phyloP scores from a whole-genome alignment of 2,888 invertebrate genomes.

The Sinodicranocentrus sp. region DNA sequence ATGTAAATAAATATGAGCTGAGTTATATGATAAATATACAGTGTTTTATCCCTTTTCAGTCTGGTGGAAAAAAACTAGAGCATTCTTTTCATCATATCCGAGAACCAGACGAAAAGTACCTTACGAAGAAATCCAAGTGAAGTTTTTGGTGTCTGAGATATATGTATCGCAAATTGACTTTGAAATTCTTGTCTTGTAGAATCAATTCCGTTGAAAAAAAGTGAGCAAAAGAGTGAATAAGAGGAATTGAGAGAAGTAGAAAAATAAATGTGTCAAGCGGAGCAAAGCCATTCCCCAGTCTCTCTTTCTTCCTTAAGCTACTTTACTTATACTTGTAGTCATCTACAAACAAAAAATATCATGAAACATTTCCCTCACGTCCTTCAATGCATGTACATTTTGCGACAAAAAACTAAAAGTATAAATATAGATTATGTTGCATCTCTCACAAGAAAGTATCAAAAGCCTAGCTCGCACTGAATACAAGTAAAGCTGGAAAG shows the following conservation, averaged over 20 bases:
- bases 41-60: too few relatives aligned
- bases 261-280: slow-evolving; percentile 48
- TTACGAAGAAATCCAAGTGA: too few relatives aligned
- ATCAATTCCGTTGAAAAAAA: slow-evolving; percentile 49
- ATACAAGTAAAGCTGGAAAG: background rate
- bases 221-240: background rate
- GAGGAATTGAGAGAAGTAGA: background rate
- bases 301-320: background rate
- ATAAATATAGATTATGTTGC: background rate
- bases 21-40: too few relatives aligned
- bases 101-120: too few relatives aligned
- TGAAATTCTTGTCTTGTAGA: slow-evolving; percentile 58
- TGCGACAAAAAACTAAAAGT: background rate
- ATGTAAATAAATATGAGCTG: too few relatives aligned
- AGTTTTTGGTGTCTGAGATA: too few relatives aligned
- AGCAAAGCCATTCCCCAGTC: background rate
- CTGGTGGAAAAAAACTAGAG: too few relatives aligned
- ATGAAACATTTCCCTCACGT: slow-evolving; percentile 50
- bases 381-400: slow-evolving; percentile 18
- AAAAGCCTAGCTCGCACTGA: too few relatives aligned
- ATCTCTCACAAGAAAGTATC: background rate
- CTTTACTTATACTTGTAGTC: slow-evolving; percentile 7
- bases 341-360: slow-evolving; percentile 23
- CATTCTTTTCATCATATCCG: too few relatives aligned
- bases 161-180: slow-evolving; percentile 57